Percentiles rank a stretch among this genome's conserved stretches.
These are phyloP conservation scores for Anoplius nigerrimus DNA, from an alignment of 2,888 invertebrate genomes.

Conservation along the genomic window DNA sequence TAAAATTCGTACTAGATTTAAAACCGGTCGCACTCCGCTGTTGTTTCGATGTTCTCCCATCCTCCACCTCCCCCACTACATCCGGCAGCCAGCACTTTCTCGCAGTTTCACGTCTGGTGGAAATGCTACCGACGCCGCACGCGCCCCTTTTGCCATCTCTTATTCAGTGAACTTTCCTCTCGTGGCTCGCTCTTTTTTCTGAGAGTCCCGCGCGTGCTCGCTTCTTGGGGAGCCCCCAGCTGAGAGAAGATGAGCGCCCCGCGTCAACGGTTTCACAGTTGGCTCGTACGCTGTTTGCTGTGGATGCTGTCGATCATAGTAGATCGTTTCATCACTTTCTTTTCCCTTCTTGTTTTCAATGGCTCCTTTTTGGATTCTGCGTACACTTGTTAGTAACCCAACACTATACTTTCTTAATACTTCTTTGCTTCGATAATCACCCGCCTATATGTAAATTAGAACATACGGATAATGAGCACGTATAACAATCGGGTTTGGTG, in stretches of 20 bases:
- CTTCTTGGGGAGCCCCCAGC: constrained; percentile 42
- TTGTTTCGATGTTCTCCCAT: no score
- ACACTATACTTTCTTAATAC: no score
- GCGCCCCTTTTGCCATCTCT: constrained; percentile 9
- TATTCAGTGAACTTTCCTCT: constrained; percentile 16
- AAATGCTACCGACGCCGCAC: constrained; percentile 5
- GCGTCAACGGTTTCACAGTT: not conserved
- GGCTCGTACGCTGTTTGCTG: no score
- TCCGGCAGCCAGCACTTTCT: constrained; percentile 28
- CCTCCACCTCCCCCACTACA: not conserved
- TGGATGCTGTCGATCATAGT: no score
- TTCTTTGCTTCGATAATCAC: no score
- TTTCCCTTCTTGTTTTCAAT: no score
- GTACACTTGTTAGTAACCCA: no score
- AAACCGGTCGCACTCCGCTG: constrained; percentile 19
- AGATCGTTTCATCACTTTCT: no score
- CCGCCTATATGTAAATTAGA: no score
- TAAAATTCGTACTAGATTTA: constrained; percentile 27
- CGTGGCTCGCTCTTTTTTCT: not conserved
- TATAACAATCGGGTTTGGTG: no score
- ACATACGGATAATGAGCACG: no score
- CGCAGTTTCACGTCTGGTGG: constrained; percentile 10
- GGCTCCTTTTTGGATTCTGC: no score
- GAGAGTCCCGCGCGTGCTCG: constrained; percentile 22
- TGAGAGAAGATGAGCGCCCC: constrained; percentile 25